These are phyloP conservation scores for Atrina japonica DNA, from an alignment of 2,888 invertebrate species.

Conservation along the genomic window DNA sequence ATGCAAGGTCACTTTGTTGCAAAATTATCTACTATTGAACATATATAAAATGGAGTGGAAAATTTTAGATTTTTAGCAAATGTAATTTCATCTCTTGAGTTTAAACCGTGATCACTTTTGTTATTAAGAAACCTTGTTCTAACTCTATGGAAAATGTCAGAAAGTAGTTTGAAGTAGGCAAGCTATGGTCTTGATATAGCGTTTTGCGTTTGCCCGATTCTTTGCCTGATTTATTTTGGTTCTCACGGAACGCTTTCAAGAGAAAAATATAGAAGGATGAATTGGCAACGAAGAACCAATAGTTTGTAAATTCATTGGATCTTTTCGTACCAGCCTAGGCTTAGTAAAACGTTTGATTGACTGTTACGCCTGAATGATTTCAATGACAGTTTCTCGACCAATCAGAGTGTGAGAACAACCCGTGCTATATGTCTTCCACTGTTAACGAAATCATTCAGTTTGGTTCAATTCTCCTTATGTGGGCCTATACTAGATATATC, in stretches of 20 bases:
- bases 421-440: constrained; percentile 11
- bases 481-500: constrained; percentile 20
- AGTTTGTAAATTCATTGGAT: constrained; percentile 20
- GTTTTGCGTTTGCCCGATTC: not conserved
- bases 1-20: too few species aligned
- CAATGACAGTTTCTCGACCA: constrained; percentile 26
- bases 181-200: not conserved
- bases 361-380: constrained; percentile 24
- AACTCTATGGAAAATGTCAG: constrained; percentile 17
- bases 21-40: too few species aligned
- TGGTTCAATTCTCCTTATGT: constrained; percentile 17
- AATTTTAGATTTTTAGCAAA: too few species aligned
- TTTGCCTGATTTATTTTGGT: constrained; percentile 19
- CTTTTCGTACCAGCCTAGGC: constrained; percentile 22
- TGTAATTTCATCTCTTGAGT: too few species aligned
- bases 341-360: constrained; percentile 34
- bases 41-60: too few species aligned
- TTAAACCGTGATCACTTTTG: too few species aligned
- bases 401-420: constrained; percentile 15
- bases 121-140: too few species aligned
- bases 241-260: constrained; percentile 26
- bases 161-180: not conserved
- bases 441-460: constrained; percentile 21
- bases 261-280: constrained; percentile 11
- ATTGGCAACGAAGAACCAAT: constrained; percentile 3